Conservation (phyloP, 2,797 vertebrate genomes). For the Tapirus indicus region DNA sequence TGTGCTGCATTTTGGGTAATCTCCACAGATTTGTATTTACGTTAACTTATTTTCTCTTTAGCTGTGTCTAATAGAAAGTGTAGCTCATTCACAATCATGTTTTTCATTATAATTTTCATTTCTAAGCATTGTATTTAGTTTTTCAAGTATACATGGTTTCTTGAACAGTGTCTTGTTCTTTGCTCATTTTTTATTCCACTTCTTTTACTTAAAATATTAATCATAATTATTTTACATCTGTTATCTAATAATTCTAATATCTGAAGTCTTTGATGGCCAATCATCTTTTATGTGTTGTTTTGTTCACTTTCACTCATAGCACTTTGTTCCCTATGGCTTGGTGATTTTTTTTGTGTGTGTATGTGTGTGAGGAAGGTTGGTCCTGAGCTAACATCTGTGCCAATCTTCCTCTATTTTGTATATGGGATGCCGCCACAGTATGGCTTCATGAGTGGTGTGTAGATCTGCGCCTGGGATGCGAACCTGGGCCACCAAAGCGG, state of each 20-base stretch:
- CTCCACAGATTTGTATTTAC: not conserved
- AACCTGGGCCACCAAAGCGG: no score
- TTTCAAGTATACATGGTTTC: not conserved
- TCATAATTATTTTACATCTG: not conserved
- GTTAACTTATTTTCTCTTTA: not conserved
- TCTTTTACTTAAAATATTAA: not conserved
- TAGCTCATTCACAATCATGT: not conserved
- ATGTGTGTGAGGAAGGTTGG: no score
- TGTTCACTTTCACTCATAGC: not conserved
- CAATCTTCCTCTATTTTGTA: no score
- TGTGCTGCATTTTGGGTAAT: not conserved
- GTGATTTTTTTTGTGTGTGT: not conserved
- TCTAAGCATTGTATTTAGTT: not conserved
- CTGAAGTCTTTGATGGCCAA: not conserved
- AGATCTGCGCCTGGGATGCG: no score
- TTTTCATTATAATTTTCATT: constrained; percentile 2
- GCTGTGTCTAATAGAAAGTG: not conserved
- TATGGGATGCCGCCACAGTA: no score
- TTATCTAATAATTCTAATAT: not conserved
- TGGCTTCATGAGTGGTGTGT: no score
- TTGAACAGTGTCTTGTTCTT: not conserved
- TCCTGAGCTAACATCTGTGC: no score
- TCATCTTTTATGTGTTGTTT: not conserved
- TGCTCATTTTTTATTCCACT: not conserved
- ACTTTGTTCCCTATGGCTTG: not conserved